Evolutionary conservation across 2,888 invertebrate genomes (phyloP), one percentile per base, ranked within the genome.

Genomic region (Aleiodes leptofemur): DNA sequence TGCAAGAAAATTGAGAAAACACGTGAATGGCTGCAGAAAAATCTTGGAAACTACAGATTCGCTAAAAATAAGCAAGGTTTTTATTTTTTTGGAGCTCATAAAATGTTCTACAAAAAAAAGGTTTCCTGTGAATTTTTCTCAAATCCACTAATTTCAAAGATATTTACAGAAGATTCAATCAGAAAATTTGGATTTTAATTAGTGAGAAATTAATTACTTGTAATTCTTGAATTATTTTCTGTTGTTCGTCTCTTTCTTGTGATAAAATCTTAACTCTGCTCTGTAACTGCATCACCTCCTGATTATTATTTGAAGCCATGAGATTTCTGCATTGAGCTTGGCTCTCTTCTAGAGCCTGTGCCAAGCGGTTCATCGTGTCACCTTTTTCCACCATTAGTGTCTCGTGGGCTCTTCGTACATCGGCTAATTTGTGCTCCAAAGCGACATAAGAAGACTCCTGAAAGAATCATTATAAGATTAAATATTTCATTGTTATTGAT

Each of bases 281-380:
- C 0, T 90, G 90, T 29, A 92, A 77, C 64, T 91, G 91, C 9
- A 90, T 84, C 1, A 91, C 86, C 75, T 90, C 90, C 69, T 92
- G 92, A 16, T 85, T 90, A 0, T 90, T 90, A 7, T 92, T 86
- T 14, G 82, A 89, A 14, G 91, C 85, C 81, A 89, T 91, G 69
- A 91, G 78, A 76, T 90, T 90, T 8, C 90, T 87, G 79, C 88
- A 91, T 55, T 90, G 90, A 7, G 87, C 80, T 80, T 94, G 94
- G 0, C 93, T 92, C 6, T 92, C 91, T 77, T 93, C 92, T 64
- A 94, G 81, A 29, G 92, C 93, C 29, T 90, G 88, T 0, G 92
- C 92, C n/a, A 94, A 82, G 59, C 92, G 90, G 86, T 94, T 94
- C 76, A 94, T 93, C 14, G 92, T 92, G 0, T 91, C 90, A 0